Conservation (phyloP, 2,113 vertebrate genomes). For the Reinhardtius hippoglossoides region DNA sequence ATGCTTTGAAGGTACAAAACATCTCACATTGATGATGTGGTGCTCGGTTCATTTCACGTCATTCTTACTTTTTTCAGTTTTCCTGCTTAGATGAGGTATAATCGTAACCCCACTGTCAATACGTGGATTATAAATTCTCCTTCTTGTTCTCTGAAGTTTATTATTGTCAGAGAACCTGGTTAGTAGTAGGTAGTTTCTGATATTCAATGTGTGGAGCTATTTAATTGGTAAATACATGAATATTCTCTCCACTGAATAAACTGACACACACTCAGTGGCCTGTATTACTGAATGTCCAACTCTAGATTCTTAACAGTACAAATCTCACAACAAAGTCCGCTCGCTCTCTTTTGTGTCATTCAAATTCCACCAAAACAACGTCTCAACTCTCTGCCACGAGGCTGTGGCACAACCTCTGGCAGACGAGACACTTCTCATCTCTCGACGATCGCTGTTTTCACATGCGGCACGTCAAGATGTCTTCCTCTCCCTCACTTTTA, state of each 20-base stretch:
- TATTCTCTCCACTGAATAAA: not conserved
- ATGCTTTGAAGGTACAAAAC: constrained; percentile 15
- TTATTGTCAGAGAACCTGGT: not conserved
- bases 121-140: not conserved
- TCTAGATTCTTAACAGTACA: not conserved
- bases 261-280: not conserved
- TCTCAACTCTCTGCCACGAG: constrained; percentile 25
- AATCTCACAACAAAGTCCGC: not conserved
- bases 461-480: constrained; percentile 66
- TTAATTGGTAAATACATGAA: not conserved
- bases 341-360: not conserved
- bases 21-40: not conserved
- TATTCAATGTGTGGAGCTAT: not conserved
- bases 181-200: not conserved
- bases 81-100: constrained; percentile 9
- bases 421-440: constrained; percentile 57
- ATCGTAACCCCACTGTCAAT: not conserved
- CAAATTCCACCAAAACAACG: not conserved
- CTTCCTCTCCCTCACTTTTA: constrained; percentile 65
- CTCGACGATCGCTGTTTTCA: constrained; percentile 64
- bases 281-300: not conserved
- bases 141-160: not conserved
- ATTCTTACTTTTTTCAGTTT: not conserved
- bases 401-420: constrained; percentile 55
- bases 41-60: not conserved